phyloP scores from a whole-genome alignment of 1,140 invertebrate species.

The Diachasmimorpha longicaudata region DNA sequence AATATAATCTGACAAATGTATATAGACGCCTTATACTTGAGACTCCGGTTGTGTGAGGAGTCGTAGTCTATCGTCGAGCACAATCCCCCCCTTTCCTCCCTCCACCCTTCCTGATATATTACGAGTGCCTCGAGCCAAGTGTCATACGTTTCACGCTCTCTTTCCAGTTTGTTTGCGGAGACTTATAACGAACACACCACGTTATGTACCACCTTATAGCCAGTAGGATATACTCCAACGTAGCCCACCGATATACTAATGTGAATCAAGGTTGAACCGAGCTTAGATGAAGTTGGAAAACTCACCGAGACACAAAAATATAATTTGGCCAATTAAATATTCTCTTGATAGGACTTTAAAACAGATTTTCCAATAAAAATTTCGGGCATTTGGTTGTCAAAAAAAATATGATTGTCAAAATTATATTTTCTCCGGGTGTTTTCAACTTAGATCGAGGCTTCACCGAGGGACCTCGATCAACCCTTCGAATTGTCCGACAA shows the following conservation, averaged over 20 bases:
- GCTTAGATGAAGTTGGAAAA: background rate
- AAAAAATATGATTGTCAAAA: too few species aligned
- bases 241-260: background rate
- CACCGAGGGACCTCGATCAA: too few species aligned
- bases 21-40: constrained; percentile 21
- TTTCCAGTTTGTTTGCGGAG: constrained; percentile 39
- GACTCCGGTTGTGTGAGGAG: constrained; percentile 14
- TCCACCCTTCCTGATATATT: constrained; percentile 36
- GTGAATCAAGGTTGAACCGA: background rate
- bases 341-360: too few species aligned
- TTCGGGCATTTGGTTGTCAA: background rate
- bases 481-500: too few species aligned
- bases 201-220: constrained; percentile 41
- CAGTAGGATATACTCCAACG: constrained; percentile 21
- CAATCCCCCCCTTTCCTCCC: constrained; percentile 3
- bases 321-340: too few species aligned
- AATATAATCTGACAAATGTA: constrained; percentile 39
- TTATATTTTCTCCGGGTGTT: too few species aligned
- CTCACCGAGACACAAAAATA: too few species aligned
- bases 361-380: background rate
- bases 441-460: too few species aligned
- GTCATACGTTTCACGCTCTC: constrained; percentile 37
- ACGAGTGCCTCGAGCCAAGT: constrained; percentile 27
- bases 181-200: constrained; percentile 30
- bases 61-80: constrained; percentile 36